Conservation (phyloP, 1,140 invertebrate species). For the Caenorhabditis brenneri region DNA sequence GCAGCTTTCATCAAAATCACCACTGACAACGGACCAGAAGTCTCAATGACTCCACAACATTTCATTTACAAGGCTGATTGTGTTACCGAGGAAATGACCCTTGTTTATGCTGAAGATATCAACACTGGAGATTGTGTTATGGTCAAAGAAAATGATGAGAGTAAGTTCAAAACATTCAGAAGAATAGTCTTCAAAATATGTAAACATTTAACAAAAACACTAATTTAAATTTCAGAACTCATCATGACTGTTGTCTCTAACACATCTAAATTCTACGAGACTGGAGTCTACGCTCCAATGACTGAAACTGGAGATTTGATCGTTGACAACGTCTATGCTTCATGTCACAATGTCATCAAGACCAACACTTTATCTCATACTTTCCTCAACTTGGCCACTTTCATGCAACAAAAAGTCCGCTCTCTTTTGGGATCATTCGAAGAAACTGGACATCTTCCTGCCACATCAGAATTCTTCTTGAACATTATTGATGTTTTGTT, state of each 20-base stretch:
- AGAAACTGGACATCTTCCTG: conserved; percentile 45
- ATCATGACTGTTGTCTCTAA: conserved; percentile 15
- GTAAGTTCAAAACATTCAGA: not conserved
- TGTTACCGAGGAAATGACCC: not conserved
- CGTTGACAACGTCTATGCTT: conserved; percentile 61
- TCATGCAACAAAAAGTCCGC: conserved; percentile 40
- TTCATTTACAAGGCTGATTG: conserved; percentile 59
- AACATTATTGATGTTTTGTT: conserved; percentile 44
- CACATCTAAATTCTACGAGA: conserved; percentile 50
- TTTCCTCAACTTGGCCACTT: conserved; percentile 50
- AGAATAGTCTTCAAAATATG: not conserved
- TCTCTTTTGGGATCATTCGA: conserved; percentile 13
- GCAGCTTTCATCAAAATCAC: conserved; percentile 58
- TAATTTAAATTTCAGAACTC: conserved; percentile 2
- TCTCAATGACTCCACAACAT: conserved; percentile 60
- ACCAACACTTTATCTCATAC: conserved; percentile 55
- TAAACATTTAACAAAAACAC: too few species aligned
- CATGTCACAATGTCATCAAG: conserved; percentile 62
- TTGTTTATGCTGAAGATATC: conserved; percentile 60
- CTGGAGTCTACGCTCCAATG: conserved; percentile 63
- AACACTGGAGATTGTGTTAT: conserved; percentile 56
- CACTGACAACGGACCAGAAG: conserved; percentile 48
- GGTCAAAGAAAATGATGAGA: not conserved
- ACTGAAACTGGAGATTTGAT: conserved; percentile 60
- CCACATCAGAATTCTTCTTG: conserved; percentile 47